Conservation (phyloP, 2,888 invertebrate genomes). For the Papilio protenor region DNA sequence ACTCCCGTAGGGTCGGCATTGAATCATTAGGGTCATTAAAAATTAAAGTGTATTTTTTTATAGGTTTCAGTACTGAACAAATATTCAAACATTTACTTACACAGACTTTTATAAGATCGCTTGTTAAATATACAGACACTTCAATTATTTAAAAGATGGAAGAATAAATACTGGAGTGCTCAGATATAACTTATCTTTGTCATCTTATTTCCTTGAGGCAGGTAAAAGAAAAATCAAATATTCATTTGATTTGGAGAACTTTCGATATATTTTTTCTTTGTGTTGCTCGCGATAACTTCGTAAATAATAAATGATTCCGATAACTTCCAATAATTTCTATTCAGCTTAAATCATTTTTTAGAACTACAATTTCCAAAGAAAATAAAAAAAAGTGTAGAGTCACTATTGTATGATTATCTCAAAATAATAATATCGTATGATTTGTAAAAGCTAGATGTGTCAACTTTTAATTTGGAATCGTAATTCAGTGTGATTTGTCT, state of each 20-base stretch:
- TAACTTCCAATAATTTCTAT: not conserved
- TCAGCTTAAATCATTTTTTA: not conserved
- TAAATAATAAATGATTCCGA: conserved; percentile 5
- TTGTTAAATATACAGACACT: conserved; percentile 12
- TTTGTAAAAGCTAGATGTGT: not conserved
- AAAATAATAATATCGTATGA: not conserved
- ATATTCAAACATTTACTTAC: not conserved
- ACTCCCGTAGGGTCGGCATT: too few species aligned
- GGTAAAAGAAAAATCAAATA: conserved; percentile 31
- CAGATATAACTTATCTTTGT: conserved; percentile 23
- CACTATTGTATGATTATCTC: too few species aligned
- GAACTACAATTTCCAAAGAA: not conserved
- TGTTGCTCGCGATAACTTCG: not conserved
- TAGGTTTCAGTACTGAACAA: too few species aligned
- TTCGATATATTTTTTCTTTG: conserved; percentile 1
- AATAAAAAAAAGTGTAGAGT: not conserved
- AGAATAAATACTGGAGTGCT: conserved; percentile 22
- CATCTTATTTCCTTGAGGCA: not conserved
- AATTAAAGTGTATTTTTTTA: too few species aligned
- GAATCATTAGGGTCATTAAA: too few species aligned
- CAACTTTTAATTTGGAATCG: not conserved
- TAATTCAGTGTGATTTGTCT: not conserved
- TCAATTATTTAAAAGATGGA: conserved; percentile 26
- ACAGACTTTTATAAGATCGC: not conserved
- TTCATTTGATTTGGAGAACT: conserved; percentile 27